Evolutionary conservation across 2,888 invertebrate species (phyloP).

Genomic region (Embidobia sp.): DNA sequence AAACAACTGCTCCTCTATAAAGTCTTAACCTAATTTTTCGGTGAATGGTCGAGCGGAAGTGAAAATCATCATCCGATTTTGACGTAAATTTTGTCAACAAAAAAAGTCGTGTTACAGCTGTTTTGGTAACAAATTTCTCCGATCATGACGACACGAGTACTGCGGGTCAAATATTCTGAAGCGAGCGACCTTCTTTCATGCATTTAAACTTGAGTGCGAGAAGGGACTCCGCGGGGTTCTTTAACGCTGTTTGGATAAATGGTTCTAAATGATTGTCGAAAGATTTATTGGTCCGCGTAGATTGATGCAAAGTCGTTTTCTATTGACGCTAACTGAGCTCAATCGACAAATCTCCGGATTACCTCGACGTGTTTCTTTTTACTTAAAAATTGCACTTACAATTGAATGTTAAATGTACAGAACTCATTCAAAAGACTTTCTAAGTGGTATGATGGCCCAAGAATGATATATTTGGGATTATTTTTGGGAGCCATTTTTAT

Average conservation of each 20-base stretch:
- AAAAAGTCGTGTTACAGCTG: too few relatives aligned
- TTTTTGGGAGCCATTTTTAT: too few relatives aligned
- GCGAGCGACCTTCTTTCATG: conserved; percentile 26
- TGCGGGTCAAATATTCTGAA: conserved; percentile 9
- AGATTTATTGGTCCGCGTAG: conserved; percentile 45
- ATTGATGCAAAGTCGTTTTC: conserved; percentile 57
- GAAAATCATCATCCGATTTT: too few relatives aligned
- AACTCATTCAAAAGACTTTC: not conserved
- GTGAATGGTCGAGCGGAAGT: too few relatives aligned
- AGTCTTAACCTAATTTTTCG: too few relatives aligned
- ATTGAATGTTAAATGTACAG: conserved; percentile 29
- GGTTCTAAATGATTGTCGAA: conserved; percentile 55
- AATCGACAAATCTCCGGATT: conserved; percentile 57
- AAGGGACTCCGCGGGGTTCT: conserved; percentile 41
- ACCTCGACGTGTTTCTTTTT: conserved; percentile 33
- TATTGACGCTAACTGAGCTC: conserved; percentile 40
- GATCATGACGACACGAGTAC: conserved; percentile 5
- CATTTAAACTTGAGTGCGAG: conserved; percentile 50
- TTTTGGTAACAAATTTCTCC: too few relatives aligned
- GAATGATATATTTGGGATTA: too few relatives aligned
- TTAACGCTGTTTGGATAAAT: conserved; percentile 43
- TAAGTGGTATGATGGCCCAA: too few relatives aligned
- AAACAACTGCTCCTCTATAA: too few relatives aligned
- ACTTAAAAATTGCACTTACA: conserved; percentile 27
- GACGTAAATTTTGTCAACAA: too few relatives aligned